These are phyloP conservation scores for Drosophila meridiana DNA, from an alignment of 2,888 invertebrate genomes.

Conservation along the genomic window DNA sequence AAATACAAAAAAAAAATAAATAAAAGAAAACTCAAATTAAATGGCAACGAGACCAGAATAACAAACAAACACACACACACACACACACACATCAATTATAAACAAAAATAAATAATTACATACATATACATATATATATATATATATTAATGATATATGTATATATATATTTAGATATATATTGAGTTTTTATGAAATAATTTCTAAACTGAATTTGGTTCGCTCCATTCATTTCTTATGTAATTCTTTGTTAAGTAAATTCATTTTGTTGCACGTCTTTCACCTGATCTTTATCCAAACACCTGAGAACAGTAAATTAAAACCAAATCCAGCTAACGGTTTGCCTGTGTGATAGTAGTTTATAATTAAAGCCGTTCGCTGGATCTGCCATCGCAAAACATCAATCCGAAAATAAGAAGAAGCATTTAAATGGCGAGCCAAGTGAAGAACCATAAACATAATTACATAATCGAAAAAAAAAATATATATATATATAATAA, in stretches of 20 bases:
- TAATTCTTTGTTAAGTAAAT: slow-evolving; percentile 15
- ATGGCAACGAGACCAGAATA: slow-evolving; percentile 1
- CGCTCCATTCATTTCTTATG: slow-evolving; percentile 20
- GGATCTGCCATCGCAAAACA: slow-evolving; percentile 20
- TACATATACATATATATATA: slow-evolving; percentile 5
- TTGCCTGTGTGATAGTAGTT: slow-evolving; percentile 86
- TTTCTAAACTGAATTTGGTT: slow-evolving; percentile 28
- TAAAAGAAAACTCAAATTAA: slow-evolving; percentile 13
- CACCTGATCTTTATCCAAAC: background rate
- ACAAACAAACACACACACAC: slow-evolving; percentile 18
- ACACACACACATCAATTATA: slow-evolving; percentile 15
- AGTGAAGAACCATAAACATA: slow-evolving; percentile 34
- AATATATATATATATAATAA: background rate
- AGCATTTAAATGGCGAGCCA: slow-evolving; percentile 57
- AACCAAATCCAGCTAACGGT: slow-evolving; percentile 63
- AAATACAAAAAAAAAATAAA: slow-evolving; percentile 4
- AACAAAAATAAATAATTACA: slow-evolving; percentile 1
- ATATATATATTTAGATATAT: slow-evolving; percentile 6
- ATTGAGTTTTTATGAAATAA: slow-evolving; percentile 3
- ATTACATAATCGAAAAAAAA: background rate
- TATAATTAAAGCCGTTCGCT: slow-evolving; percentile 82
- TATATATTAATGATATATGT: slow-evolving; percentile 9
- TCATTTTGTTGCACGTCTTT: slow-evolving; percentile 21
- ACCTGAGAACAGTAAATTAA: background rate
- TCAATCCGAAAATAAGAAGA: background rate